Conservation (phyloP, 1,140 invertebrate species). For the Penaeus chinensis region DNA sequence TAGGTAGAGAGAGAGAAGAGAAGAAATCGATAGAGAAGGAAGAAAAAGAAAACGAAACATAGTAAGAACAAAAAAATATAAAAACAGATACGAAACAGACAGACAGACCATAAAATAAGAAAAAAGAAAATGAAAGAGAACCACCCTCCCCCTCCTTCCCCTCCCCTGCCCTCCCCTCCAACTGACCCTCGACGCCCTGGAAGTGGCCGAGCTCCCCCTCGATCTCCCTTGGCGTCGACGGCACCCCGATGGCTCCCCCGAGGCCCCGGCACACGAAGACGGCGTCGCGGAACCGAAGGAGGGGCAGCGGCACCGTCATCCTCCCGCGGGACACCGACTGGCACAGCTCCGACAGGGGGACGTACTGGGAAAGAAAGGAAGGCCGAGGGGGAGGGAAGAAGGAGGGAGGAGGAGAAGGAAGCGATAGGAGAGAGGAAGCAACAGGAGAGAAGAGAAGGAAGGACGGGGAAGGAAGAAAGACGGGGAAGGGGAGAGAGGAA, state of each 20-base stretch:
- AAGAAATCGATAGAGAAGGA: background rate
- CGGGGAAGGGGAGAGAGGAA: background rate
- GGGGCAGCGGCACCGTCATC: constrained; percentile 32
- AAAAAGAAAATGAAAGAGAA: background rate
- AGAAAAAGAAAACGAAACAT: background rate
- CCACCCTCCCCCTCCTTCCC: background rate
- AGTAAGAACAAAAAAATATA: background rate
- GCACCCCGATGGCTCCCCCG: constrained; percentile 23
- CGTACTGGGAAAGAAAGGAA: background rate
- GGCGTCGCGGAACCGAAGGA: constrained; percentile 39
- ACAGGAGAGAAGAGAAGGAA: background rate
- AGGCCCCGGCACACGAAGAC: constrained; percentile 36
- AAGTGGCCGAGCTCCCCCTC: constrained; percentile 20
- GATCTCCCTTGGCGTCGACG: background rate
- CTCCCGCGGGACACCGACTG: background rate
- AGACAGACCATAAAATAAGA: background rate
- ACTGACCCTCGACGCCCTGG: constrained; percentile 34
- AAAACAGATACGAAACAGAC: background rate
- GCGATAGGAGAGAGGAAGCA: background rate
- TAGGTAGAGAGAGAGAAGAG: no score
- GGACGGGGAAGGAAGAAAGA: background rate
- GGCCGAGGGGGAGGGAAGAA: constrained; percentile 42
- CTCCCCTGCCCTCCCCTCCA: background rate
- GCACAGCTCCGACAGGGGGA: constrained; percentile 29
- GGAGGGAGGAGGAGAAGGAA: background rate